Base-by-base conservation (phyloP, 2,888 invertebrate species). In the Dicyrtoma fusca region DNA sequence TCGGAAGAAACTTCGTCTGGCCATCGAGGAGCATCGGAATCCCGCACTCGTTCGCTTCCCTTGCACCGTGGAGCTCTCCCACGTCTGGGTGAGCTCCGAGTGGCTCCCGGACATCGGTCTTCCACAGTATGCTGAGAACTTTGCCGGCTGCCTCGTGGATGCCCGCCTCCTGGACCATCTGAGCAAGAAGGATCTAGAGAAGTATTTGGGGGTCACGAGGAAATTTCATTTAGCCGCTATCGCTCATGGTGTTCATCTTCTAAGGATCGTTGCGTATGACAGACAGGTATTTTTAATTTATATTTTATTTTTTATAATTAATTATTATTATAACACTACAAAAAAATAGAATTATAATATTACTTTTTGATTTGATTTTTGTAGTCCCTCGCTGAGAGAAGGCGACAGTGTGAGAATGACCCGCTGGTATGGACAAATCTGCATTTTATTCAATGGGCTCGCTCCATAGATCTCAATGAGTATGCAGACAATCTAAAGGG, bases 351-450 rank as follows among this genome's bases (percentile, higher is more conserved):
- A 4, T 49, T 17, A 49, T 4, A 49, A 49, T 5, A 14, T 51
- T 26, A 49, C 11, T n/a, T 34, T 34, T 34, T 34, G 34, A 34
- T 5, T n/a, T 34, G 34, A 34, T 34, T 34, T 34, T 83, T 83
- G 70, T 81, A 93, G 92, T 91, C 93, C 62, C 85, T 96, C 80
- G 92, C 92, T 49, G 91, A 95, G 81, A 87, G 95, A 79, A 88
- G 95, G 80, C 90, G 92, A 82, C 92, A 94, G 83, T 92, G 93
- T 83, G 95, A 95, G 83, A 90, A 90, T 81, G 96, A 97, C 86
- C 95, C 95, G 64, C 87, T 96, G 80, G 95, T 97, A 68, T 97
- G 97, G 97, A 95, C 95, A 81, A 96, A 95, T 86, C 92, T 94
- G 83, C 89, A 95, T 82, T 94, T 96, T 84, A 91, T 95, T 82